Percentiles rank a stretch among this genome's conserved stretches.
Conservation (phyloP, 2,113 vertebrate genomes). For the Leptobrachium ailaonicum region DNA sequence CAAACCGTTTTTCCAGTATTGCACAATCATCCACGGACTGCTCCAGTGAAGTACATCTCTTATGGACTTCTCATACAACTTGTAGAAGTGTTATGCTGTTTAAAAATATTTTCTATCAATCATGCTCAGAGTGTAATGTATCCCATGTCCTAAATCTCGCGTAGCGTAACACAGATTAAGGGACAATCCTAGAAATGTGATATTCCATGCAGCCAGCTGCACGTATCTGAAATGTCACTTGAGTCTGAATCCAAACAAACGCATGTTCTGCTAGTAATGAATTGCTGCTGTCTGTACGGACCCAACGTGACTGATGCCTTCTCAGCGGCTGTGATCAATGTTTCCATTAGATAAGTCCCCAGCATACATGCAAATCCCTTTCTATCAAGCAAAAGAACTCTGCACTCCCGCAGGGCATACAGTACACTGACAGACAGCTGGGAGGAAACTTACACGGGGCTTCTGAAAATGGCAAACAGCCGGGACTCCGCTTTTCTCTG, state of each 20-base stretch:
- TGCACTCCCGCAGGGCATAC: slow-evolving; percentile 26
- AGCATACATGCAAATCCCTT: slow-evolving; percentile 47
- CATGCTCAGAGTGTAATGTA: no score
- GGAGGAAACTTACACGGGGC: background rate
- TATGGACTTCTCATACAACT: no score
- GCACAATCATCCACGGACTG: no score
- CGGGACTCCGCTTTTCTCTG: slow-evolving; percentile 6
- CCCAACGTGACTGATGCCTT: slow-evolving; percentile 43
- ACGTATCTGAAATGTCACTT: slow-evolving; percentile 20
- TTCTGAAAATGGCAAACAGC: slow-evolving; percentile 34
- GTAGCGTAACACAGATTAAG: no score
- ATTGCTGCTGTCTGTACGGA: slow-evolving; percentile 38
- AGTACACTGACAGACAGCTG: slow-evolving; percentile 44
- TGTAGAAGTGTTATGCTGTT: no score
- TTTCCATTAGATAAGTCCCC: slow-evolving; percentile 49
- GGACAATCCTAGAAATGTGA: no score
- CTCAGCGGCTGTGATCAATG: slow-evolving; percentile 47
- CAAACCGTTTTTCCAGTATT: no score
- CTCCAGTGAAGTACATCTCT: no score
- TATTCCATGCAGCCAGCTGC: background rate
- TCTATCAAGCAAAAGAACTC: slow-evolving; percentile 22
- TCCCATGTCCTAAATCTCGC: no score
- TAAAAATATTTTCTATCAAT: no score
- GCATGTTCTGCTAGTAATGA: slow-evolving; percentile 28
- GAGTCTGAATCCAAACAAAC: slow-evolving; percentile 36